These are phyloP conservation scores for Halocaridina rubra DNA, from an alignment of 2,888 invertebrate genomes.

Conservation along the genomic window DNA sequence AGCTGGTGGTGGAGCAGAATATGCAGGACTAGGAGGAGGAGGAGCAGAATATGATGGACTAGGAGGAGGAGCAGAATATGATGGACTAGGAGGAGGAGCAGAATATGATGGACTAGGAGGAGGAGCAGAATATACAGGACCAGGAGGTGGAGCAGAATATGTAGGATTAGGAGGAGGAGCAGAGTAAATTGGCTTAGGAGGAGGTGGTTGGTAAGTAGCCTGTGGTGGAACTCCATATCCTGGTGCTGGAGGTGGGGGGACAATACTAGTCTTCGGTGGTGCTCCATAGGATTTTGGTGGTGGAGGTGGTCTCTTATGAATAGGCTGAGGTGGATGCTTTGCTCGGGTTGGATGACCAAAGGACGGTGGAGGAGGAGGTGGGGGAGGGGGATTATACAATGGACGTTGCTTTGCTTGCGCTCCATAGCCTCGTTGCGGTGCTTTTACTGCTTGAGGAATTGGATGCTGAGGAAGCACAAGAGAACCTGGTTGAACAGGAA, in stretches of 20 bases:
- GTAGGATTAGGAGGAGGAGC: conserved; percentile 22
- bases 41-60: background rate
- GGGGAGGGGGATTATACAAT: conserved; percentile 14
- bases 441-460: background rate
- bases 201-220: conserved; percentile 14
- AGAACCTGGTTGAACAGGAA: conserved; percentile 55
- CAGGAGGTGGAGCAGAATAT: background rate
- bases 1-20: background rate
- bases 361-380: background rate
- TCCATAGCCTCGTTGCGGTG: conserved; percentile 17
- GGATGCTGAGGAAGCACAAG: conserved; percentile 50
- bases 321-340: background rate
- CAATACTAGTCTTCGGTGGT: background rate
- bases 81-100: background rate
- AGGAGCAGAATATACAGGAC: background rate
- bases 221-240: background rate
- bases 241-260: background rate
- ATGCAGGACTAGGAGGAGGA: background rate
- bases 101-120: background rate
- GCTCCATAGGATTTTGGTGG: background rate
- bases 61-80: background rate
- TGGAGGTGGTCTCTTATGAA: background rate
- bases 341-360: background rate
- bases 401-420: background rate
- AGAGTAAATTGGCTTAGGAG: background rate